Base-by-base conservation (phyloP, 2,888 invertebrate genomes). In the Sphaerophoria taeniata region DNA sequence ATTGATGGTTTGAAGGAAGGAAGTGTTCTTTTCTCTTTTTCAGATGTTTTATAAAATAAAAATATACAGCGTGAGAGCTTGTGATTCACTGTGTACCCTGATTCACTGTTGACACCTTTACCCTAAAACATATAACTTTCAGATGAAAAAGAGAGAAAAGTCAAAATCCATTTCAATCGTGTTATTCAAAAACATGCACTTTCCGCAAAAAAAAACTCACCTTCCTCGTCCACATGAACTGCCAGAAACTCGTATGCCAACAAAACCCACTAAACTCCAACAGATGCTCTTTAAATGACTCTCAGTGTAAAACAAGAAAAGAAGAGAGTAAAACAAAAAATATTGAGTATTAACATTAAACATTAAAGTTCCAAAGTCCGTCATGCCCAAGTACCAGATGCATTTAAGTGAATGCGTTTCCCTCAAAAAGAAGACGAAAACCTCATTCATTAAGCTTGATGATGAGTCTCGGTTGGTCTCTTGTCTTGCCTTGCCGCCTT, bases 371-470 rank as follows among this genome's bases (percentile, higher is more conserved):
- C 56, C 33, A 65, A 67, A 76, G 70, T 71, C 75, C 65, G 65
- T 65, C 71, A 16, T 67, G 67, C 55, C 77, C 73, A 82, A 72
- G 51, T 65, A 80, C 61, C 84, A 84, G 80, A 80, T 84, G 84
- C 84, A 84, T 80, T 80, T 84, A 84, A 84, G 84, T 84, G 84
- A 80, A 76, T 80, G 84, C 84, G 43, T 80, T 69, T 39, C 60
- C 61, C 55, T 39, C 6, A 69, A 69, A 80, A 84, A 75, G 24
- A 1, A 24, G 24, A 24, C 24, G 24, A 24, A 84, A 84, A 84
- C 84, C 80, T 51, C 84, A 80, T 84, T 79, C 79, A 84, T 84
- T 84, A 67, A 60, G 55, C 60, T 43, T 63, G 80, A 61, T 72
- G 80, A 61, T 80, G 80, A 61, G 71, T 61, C 61, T 43, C 24